Percentiles rank a stretch among this genome's conserved stretches.
Evolutionary conservation across 53 echinoderm and acorn worm genomes (phyloP).

Genomic region (Holothuria leucospilota): DNA sequence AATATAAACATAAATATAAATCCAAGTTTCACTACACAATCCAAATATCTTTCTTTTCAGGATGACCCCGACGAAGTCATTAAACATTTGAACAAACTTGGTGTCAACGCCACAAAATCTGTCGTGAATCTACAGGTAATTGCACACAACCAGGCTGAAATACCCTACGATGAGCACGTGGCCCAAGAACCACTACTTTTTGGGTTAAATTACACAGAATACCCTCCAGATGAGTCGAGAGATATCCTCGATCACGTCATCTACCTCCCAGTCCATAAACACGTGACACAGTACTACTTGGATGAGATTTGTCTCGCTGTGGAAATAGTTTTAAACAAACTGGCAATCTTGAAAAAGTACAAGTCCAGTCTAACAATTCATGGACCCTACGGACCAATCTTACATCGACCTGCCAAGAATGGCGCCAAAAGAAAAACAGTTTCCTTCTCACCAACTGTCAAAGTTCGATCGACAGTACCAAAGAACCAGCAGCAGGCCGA

Average conservation of each 20-base stretch:
- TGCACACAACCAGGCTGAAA: conserved; percentile 10
- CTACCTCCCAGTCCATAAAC: conserved; percentile 91
- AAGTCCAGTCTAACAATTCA: conserved; percentile 46
- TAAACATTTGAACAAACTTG: conserved; percentile 74
- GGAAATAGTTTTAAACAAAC: conserved; percentile 73
- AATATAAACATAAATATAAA: no score
- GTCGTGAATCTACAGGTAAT: conserved; percentile 77
- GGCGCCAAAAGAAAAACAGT: conserved; percentile 35
- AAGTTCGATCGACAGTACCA: conserved; percentile 28
- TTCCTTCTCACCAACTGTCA: conserved; percentile 57
- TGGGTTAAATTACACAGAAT: conserved; percentile 33
- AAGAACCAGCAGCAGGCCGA: background rate
- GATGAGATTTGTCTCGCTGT: conserved; percentile 84
- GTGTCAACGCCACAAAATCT: conserved; percentile 73
- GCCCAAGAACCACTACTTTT: conserved; percentile 37
- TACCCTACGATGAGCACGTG: background rate
- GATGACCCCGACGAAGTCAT: conserved; percentile 80
- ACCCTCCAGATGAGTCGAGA: conserved; percentile 66
- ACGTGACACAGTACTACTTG: conserved; percentile 75
- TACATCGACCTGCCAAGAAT: conserved; percentile 29
- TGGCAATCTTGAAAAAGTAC: conserved; percentile 65
- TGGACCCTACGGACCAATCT: conserved; percentile 50
- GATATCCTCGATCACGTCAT: conserved; percentile 84
- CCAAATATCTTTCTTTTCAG: conserved; percentile 39
- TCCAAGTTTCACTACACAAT: no score